These are phyloP conservation scores for Portunus trituberculatus DNA, from an alignment of 1,140 invertebrate genomes.

Conservation along the genomic window DNA sequence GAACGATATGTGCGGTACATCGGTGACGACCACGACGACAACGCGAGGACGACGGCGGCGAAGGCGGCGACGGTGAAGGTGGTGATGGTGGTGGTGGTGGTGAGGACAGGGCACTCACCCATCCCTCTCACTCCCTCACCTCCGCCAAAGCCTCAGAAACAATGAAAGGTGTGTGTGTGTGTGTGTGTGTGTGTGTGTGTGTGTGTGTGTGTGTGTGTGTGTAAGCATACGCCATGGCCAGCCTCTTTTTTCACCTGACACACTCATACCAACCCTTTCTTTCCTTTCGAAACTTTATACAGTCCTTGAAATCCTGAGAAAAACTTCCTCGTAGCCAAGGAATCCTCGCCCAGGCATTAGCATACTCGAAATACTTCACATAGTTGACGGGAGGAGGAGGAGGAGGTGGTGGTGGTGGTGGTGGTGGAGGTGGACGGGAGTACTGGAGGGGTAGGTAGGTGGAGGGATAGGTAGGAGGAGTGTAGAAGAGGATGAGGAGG, in stretches of 20 bases:
- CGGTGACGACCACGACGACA: neutral
- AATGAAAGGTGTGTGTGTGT: slow-evolving; percentile 1
- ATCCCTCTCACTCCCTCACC: neutral
- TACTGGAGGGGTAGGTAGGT: neutral
- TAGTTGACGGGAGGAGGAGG: slow-evolving; percentile 46
- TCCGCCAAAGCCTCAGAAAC: slow-evolving; percentile 8
- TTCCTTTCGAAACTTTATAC: neutral
- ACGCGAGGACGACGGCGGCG: neutral
- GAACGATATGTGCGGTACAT: neutral
- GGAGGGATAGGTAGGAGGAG: neutral
- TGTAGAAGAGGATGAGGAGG: neutral
- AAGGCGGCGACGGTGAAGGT: neutral
- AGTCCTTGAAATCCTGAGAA: neutral
- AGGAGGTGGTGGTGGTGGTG: neutral
- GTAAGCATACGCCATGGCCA: neutral
- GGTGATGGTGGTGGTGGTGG: slow-evolving; percentile 6
- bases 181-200: slow-evolving; percentile 27
- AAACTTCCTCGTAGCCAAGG: neutral
- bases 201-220: slow-evolving; percentile 46
- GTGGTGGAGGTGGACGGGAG: neutral
- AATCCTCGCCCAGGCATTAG: slow-evolving; percentile 57
- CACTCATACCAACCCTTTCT: neutral
- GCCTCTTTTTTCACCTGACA: neutral
- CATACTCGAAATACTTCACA: slow-evolving; percentile 67
- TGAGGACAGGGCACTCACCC: slow-evolving; percentile 8